These are phyloP conservation scores for Pomatostomus ruficeps DNA, from an alignment of 2,113 vertebrate genomes.

Conservation along the genomic window DNA sequence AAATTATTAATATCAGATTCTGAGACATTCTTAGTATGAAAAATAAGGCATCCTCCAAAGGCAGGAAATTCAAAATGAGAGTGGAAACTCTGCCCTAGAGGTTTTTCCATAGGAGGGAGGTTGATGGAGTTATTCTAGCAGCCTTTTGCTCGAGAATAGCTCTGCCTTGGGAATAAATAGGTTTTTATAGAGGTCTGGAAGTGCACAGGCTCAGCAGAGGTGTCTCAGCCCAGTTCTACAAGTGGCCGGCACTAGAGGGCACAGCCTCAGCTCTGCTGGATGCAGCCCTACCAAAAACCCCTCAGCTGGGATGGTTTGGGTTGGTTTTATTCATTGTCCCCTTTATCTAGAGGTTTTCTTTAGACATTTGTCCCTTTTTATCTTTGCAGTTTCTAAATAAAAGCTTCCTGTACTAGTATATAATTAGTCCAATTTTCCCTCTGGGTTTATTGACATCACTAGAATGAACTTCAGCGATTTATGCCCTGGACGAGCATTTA, in stretches of 20 bases:
- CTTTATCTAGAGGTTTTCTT: background rate
- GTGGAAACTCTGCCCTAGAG: background rate
- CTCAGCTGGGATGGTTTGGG: background rate
- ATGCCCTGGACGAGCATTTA: background rate
- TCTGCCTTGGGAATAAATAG: background rate
- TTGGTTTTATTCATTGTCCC: background rate
- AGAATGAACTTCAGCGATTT: background rate
- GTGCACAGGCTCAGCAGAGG: background rate
- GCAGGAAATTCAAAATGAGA: background rate
- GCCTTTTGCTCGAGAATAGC: background rate
- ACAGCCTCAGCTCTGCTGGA: background rate
- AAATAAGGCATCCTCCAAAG: background rate
- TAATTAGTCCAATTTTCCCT: background rate
- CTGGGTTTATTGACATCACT: background rate
- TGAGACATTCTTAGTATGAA: background rate
- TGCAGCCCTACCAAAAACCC: background rate
- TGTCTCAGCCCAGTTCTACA: background rate
- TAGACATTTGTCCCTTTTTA: background rate
- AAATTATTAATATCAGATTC: background rate
- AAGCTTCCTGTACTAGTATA: background rate
- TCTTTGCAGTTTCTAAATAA: background rate
- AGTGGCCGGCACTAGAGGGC: background rate
- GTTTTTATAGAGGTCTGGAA: background rate
- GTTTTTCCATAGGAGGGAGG: background rate
- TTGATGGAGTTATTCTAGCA: background rate